phyloP scores from a whole-genome alignment of 2,797 vertebrate species.

The Neosilurus mollespiculum region DNA sequence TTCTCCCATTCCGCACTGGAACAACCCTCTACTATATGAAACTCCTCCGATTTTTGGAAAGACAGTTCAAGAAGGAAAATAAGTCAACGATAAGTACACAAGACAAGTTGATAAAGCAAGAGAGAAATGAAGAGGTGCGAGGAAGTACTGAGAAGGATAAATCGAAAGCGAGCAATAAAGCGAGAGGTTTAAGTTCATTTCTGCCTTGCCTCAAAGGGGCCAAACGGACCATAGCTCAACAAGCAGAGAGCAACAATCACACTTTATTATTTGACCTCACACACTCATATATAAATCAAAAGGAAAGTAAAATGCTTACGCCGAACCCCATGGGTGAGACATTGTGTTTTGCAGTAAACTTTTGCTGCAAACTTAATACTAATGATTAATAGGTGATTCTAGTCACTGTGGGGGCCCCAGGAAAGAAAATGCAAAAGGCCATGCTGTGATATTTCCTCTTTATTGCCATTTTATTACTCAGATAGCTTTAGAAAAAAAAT shows the following conservation, averaged over 20 bases:
- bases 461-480: neutral
- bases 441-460: neutral
- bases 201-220: neutral
- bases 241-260: conserved; percentile 4
- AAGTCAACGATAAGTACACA: conserved; percentile 8
- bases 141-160: neutral
- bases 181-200: conserved; percentile 7
- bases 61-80: neutral
- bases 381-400: neutral
- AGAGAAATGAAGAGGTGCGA: conserved; percentile 8
- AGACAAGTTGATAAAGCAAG: conserved; percentile 3
- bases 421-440: neutral
- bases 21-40: neutral
- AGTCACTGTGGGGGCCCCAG: neutral
- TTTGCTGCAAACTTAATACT: neutral
- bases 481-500: neutral
- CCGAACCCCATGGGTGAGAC: neutral
- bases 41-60: neutral
- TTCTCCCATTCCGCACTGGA: neutral
- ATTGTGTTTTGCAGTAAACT: neutral
- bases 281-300: conserved; percentile 18
- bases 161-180: conserved; percentile 11
- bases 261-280: conserved; percentile 25
- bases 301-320: neutral
- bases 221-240: conserved; percentile 9